Base-by-base conservation (phyloP, 2,797 vertebrate species). In the Lemur catta region DNA sequence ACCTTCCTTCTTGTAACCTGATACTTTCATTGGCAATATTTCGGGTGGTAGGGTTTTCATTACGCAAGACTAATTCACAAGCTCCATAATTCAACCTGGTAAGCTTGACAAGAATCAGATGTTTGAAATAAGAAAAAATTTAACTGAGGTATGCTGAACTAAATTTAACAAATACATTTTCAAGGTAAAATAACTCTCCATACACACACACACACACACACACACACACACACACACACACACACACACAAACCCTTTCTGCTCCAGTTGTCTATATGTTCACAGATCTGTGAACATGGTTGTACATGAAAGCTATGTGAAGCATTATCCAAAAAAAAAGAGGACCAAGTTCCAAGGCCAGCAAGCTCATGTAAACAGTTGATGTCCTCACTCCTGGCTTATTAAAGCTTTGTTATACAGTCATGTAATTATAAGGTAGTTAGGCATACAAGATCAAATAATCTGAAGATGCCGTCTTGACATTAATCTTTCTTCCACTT, bases 1-100 rank as follows among this genome's bases (percentile, higher is more conserved):
- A 84, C 80, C 69, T 89, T 92, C 59, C 85, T 88, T 91, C 76
- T 65, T 84, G n/a, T 59, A 95, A 93, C 69, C 28, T 75, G 90
- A 93, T 79, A 85, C 79, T 80, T 80, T 85, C 33, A 88, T 41
- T 85, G 84, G 92, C 33, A 93, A 22, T 67, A 87, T 61, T 95
- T 90, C 91, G 95, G 76, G 85, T 61, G 82, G 35, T 52, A 92
- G 2, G 0, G 35, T 79, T 71, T 92, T 28, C 71, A 94, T 91
- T 78, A 91, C 69, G 38, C 72, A 96, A 92, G 74, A 65, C 74
- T 80, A 94, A 65, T 48, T 91, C 20, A 72, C 61, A 85, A 84
- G 61, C 48, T 95, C 48, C 91, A 38, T 81, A 84, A 94, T 81
- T 88, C 67, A 89, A 81, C 55, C 46, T 84, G 59, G 91, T 92